Evolutionary conservation across 37 sponge, comb jelly and placozoan genomes (phyloP).

Genomic region (Chondrosia reniformis): DNA sequence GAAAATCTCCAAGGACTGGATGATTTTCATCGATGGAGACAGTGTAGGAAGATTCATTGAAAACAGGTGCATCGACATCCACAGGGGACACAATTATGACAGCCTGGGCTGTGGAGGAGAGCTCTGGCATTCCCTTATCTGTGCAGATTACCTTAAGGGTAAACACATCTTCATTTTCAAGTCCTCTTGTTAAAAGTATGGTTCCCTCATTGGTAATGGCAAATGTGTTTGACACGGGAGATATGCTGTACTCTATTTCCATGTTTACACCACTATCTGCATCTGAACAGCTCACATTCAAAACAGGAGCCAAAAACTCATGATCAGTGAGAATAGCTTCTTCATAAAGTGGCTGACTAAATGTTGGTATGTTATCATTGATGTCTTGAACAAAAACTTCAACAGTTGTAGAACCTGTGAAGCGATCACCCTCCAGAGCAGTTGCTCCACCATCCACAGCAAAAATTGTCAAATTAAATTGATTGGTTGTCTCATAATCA

Average conservation of each 20-base stretch:
- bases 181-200: conserved; percentile 29
- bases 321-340: conserved; percentile 46
- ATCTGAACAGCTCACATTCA: conserved; percentile 39
- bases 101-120: conserved; percentile 54
- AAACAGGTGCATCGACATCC: conserved; percentile 42
- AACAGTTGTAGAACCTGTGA: conserved; percentile 43
- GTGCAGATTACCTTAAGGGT: conserved; percentile 45
- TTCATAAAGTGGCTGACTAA: conserved; percentile 24
- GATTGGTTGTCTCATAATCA: conserved; percentile 42
- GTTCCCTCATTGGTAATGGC: conserved; percentile 34
- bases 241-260: conserved; percentile 21
- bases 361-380: conserved; percentile 21
- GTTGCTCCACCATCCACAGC: conserved; percentile 62
- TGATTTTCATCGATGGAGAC: conserved; percentile 38
- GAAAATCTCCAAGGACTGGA: conserved; percentile 4
- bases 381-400: conserved; percentile 34
- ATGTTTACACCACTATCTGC: conserved; percentile 36
- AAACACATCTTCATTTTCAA: conserved; percentile 44
- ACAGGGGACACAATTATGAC: conserved; percentile 57
- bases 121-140: conserved; percentile 41
- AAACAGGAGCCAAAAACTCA: conserved; percentile 21
- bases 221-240: conserved; percentile 15
- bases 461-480: conserved; percentile 42
- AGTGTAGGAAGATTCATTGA: conserved; percentile 30
- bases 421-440: conserved; percentile 13